A percentile compares a stretch with the other conserved stretches of the same genome.
These are phyloP conservation scores for Macrostomum lignano DNA, from an alignment of 1,140 invertebrate genomes.

Conservation along the genomic window DNA sequence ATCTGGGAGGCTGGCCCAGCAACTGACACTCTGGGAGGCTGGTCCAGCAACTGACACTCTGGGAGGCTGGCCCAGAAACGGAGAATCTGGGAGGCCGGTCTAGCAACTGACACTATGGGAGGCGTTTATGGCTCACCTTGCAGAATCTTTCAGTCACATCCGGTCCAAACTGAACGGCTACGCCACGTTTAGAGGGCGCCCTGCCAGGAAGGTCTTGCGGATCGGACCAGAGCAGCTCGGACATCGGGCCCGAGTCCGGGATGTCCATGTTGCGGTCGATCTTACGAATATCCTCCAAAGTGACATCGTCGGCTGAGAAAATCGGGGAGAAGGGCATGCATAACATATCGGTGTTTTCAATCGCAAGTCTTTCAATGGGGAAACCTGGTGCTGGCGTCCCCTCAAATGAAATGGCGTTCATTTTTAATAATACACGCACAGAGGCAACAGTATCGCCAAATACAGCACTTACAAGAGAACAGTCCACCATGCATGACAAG, in stretches of 20 bases:
- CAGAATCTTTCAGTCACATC: constrained; percentile 62
- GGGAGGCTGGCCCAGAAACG: no score
- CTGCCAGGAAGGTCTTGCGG: constrained; percentile 58
- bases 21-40: no score
- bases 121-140: constrained; percentile 11
- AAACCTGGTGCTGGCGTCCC: no score
- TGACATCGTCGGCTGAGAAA: constrained; percentile 57
- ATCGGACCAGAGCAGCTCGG: constrained; percentile 88
- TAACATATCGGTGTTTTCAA: no score
- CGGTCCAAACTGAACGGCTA: constrained; percentile 90
- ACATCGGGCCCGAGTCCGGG: constrained; percentile 75
- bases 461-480: background rate
- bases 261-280: constrained; percentile 73
- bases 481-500: constrained; percentile 35
- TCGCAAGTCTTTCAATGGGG: no score
- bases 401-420: no score
- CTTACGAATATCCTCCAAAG: constrained; percentile 55
- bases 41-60: no score
- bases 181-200: constrained; percentile 70
- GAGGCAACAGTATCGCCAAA: constrained; percentile 5
- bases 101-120: no score
- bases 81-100: no score
- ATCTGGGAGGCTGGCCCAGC: no score
- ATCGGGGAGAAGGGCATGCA: constrained; percentile 82
- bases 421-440: no score